Conservation (phyloP, 2,113 vertebrate genomes). For the Charina bottae region DNA sequence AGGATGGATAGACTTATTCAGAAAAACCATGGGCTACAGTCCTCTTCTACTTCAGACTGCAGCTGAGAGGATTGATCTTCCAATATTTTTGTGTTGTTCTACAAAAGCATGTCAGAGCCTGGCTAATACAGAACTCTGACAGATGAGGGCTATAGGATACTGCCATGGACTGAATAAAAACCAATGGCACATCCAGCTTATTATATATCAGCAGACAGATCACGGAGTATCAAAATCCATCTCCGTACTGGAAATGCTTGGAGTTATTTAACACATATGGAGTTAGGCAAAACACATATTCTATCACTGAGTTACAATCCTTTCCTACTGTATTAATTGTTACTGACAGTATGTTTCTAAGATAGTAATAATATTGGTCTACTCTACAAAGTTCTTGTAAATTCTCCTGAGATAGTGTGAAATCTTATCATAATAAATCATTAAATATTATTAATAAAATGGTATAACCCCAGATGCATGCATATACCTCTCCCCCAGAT, state of each 20-base stretch:
- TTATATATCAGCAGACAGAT: neutral
- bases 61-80: neutral
- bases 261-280: neutral
- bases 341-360: neutral
- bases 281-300: neutral
- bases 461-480: neutral
- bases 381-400: neutral
- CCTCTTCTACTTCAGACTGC: neutral
- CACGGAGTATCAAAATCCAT: neutral
- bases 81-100: neutral
- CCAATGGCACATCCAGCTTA: neutral
- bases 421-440: neutral
- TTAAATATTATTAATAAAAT: neutral
- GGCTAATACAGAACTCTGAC: neutral
- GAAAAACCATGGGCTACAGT: neutral
- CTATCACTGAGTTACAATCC: neutral
- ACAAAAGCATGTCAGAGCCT: neutral
- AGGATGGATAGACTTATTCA: neutral
- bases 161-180: neutral
- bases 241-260: neutral
- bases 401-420: neutral
- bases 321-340: neutral
- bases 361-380: neutral
- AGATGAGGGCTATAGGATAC: neutral
- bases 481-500: neutral